phyloP scores from a whole-genome alignment of 2,888 invertebrate genomes.

The Chrysolina americana region DNA sequence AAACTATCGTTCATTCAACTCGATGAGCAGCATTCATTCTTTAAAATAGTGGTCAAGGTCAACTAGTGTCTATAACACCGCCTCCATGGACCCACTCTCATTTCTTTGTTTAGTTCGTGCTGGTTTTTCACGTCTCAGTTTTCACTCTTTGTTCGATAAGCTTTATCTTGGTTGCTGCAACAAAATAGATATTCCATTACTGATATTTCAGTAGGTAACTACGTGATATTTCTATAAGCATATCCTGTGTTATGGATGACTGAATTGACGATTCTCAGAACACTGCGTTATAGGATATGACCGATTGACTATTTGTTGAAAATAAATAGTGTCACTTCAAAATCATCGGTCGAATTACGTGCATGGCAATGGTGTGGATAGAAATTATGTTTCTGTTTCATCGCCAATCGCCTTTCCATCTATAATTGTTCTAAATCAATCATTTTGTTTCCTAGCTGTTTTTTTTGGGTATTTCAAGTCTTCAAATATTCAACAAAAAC shows the following conservation, averaged over 20 bases:
- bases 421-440: too few species aligned
- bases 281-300: background rate
- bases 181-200: background rate
- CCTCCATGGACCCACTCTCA: conserved; percentile 29
- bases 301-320: background rate
- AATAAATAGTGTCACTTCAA: background rate
- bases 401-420: too few species aligned
- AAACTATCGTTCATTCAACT: conserved; percentile 46
- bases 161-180: background rate
- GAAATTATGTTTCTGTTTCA: too few species aligned
- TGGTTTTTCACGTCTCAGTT: conserved; percentile 23
- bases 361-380: too few species aligned
- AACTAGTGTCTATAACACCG: conserved; percentile 49
- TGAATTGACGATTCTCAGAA: conserved; percentile 3
- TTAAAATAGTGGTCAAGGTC: conserved; percentile 59
- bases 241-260: conserved; percentile 1
- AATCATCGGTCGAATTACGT: too few species aligned
- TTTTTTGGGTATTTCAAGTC: too few species aligned
- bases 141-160: conserved; percentile 23
- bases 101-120: conserved; percentile 35
- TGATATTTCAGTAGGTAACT: background rate
- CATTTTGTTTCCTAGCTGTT: too few species aligned
- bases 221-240: conserved; percentile 15
- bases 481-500: too few species aligned
- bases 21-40: conserved; percentile 46